Evolutionary conservation across 2,888 invertebrate species (phyloP).

Genomic region (Euclidia mi): DNA sequence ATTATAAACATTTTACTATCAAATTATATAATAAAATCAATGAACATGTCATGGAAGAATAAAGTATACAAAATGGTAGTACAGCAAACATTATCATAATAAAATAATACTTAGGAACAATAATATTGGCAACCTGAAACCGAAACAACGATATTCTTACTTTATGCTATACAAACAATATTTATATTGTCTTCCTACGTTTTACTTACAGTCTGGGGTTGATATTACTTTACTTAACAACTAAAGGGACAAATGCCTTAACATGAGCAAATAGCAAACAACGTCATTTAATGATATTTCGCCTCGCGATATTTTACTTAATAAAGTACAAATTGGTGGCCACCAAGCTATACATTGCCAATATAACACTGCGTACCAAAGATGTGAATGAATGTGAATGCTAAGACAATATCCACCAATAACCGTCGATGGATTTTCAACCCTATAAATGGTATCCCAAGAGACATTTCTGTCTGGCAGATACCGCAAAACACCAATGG

Average conservation of each 20-base stretch:
- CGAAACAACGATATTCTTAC: constrained; percentile 6
- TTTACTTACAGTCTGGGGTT: constrained; percentile 8
- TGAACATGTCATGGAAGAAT: constrained; percentile 7
- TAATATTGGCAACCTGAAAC: constrained; percentile 16
- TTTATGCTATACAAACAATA: constrained; percentile 27
- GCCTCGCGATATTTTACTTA: neutral
- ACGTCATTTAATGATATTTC: constrained; percentile 2
- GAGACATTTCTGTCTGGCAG: too few relatives aligned
- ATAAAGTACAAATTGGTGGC: neutral
- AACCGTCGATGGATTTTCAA: too few relatives aligned
- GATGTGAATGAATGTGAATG: too few relatives aligned
- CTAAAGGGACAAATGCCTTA: constrained; percentile 8
- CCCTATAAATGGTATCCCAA: too few relatives aligned
- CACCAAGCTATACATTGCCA: too few relatives aligned
- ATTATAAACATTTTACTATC: neutral
- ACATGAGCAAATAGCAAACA: constrained; percentile 6
- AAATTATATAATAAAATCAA: constrained; percentile 2
- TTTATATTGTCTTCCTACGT: constrained; percentile 37
- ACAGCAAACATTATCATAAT: neutral
- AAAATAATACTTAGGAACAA: constrained; percentile 11
- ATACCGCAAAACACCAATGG: too few relatives aligned
- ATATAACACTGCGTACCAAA: too few relatives aligned
- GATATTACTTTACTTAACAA: constrained; percentile 12
- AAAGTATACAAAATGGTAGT: constrained; percentile 5
- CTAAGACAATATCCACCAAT: too few relatives aligned